These are phyloP conservation scores for Dyspetes luteomarginatus DNA, from an alignment of 2,888 invertebrate species.

Conservation along the genomic window DNA sequence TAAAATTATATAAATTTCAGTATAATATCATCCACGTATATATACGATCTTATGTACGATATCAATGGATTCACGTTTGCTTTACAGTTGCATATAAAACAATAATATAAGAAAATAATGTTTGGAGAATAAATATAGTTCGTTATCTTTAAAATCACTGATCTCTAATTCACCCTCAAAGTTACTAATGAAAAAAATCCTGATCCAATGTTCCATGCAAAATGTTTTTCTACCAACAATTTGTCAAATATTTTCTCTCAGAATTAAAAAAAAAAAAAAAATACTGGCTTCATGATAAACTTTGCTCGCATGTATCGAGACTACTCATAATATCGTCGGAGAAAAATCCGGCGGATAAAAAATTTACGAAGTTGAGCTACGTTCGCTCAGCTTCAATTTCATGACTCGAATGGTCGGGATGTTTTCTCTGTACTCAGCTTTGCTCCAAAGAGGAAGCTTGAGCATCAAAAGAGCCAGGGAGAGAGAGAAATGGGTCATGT, in stretches of 20 bases:
- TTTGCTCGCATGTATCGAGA: not conserved
- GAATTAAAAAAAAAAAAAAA: not conserved
- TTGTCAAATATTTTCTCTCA: not conserved
- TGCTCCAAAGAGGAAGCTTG: constrained; percentile 31
- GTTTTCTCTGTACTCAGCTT: constrained; percentile 21
- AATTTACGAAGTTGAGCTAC: constrained; percentile 51
- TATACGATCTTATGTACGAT: too few species aligned
- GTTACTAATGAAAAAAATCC: not conserved
- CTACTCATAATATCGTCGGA: not conserved
- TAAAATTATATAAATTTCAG: too few species aligned
- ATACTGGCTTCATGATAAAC: not conserved
- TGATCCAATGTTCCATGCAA: constrained; percentile 7
- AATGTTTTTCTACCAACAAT: too few species aligned
- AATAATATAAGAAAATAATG: too few species aligned
- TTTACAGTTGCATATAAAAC: too few species aligned
- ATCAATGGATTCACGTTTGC: too few species aligned
- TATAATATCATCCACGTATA: too few species aligned
- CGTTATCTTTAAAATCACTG: too few species aligned
- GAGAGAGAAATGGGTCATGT: constrained; percentile 52
- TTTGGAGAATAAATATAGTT: too few species aligned
- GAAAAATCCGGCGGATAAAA: constrained; percentile 29
- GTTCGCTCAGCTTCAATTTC: constrained; percentile 51
- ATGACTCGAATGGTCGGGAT: constrained; percentile 36
- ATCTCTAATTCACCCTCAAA: too few species aligned
- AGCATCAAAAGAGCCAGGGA: not conserved